These are phyloP conservation scores for Calameuta idolon DNA, from an alignment of 2,888 invertebrate species.

Conservation along the genomic window DNA sequence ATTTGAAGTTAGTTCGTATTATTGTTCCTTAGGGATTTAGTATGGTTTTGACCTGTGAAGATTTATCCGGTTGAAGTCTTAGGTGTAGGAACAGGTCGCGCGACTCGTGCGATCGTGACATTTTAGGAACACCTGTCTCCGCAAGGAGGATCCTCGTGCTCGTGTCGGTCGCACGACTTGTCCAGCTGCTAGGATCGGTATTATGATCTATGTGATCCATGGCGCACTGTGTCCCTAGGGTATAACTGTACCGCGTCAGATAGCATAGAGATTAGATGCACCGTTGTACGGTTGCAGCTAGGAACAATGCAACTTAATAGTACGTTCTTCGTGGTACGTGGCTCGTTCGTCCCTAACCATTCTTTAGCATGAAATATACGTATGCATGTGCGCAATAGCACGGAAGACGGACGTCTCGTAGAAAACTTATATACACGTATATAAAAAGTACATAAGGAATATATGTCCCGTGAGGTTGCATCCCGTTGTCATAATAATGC, in stretches of 20 bases:
- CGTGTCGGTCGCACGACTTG: conserved; percentile 56
- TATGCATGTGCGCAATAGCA: too few species aligned
- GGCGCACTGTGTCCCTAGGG: conserved; percentile 37
- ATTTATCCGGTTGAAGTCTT: too few species aligned
- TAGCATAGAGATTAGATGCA: conserved; percentile 57
- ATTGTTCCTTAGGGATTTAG: too few species aligned
- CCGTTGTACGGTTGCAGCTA: conserved; percentile 51
- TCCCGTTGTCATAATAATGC: conserved; percentile 46
- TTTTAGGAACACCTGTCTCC: conserved; percentile 43
- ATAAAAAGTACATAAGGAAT: too few species aligned
- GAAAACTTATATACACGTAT: too few species aligned
- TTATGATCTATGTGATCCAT: conserved; percentile 49
- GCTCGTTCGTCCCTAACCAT: conserved; percentile 35
- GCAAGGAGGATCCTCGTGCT: conserved; percentile 27
- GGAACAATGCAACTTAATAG: conserved; percentile 56
- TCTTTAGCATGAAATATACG: conserved; percentile 4
- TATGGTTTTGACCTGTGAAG: too few species aligned
- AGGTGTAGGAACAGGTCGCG: neutral
- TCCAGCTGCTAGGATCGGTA: conserved; percentile 51
- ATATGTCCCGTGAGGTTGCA: conserved; percentile 16
- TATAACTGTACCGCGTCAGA: conserved; percentile 58
- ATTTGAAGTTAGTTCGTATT: too few species aligned
- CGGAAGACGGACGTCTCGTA: too few species aligned
- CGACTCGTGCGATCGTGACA: conserved; percentile 21
- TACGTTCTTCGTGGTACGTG: conserved; percentile 23